Evolutionary conservation across 2,888 invertebrate species (phyloP).

Genomic region (Scaeva pyrastri): DNA sequence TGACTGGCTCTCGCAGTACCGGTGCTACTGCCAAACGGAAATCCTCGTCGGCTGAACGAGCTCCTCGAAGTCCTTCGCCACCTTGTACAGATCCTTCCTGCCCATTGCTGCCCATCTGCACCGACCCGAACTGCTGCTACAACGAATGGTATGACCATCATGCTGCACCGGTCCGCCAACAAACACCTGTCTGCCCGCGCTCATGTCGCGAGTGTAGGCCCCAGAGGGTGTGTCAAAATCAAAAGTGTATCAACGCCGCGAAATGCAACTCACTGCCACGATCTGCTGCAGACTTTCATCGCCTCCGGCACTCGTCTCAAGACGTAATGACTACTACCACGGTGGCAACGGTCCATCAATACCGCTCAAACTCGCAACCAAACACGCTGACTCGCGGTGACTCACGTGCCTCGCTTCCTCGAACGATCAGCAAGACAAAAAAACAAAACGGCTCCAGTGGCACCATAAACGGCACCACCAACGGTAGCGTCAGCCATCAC

Average conservation of each 20-base stretch:
- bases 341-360: slow-evolving; percentile 76
- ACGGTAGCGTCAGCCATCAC: slow-evolving; percentile 73
- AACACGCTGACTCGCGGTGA: slow-evolving; percentile 83
- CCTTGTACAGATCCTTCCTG: slow-evolving; percentile 84
- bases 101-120: slow-evolving; percentile 83
- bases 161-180: slow-evolving; percentile 80
- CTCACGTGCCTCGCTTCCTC: slow-evolving; percentile 81
- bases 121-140: slow-evolving; percentile 83
- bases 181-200: slow-evolving; percentile 80
- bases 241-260: slow-evolving; percentile 83
- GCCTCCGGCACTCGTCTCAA: slow-evolving; percentile 79
- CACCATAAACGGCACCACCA: slow-evolving; percentile 77
- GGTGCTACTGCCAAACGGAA: slow-evolving; percentile 80
- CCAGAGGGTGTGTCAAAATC: slow-evolving; percentile 82
- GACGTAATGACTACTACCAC: slow-evolving; percentile 66
- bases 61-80: slow-evolving; percentile 81
- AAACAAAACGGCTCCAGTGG: slow-evolving; percentile 72
- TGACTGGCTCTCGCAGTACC: slow-evolving; percentile 80
- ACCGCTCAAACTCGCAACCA: slow-evolving; percentile 83
- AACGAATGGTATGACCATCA: slow-evolving; percentile 81
- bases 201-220: slow-evolving; percentile 83
- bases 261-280: slow-evolving; percentile 85
- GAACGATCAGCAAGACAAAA: slow-evolving; percentile 75
- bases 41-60: slow-evolving; percentile 83
- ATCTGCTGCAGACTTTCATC: slow-evolving; percentile 83